Base-by-base conservation (phyloP, 2,113 vertebrate species). In the Forbesichthys papilliferus region DNA sequence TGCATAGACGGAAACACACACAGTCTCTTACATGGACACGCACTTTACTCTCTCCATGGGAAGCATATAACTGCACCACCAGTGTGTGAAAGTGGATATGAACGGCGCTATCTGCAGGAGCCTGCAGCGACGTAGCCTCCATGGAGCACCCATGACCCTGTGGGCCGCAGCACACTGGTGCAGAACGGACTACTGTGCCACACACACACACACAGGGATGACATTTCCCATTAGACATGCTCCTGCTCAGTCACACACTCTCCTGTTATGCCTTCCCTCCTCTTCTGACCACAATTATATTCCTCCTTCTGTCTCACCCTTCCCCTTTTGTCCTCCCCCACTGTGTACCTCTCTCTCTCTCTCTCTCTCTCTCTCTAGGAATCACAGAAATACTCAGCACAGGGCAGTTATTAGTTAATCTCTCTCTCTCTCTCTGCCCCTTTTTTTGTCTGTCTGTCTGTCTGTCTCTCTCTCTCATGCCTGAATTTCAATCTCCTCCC, bases 301-400 rank as follows among this genome's bases (percentile, higher is more conserved):
- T 18, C 7, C 20, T n/a, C 1, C 46, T 75, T 66, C 70, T 63
- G 63, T 68, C 56, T 60, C 65, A 69, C 69, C 66, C 68, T 75
- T 74, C 60, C 76, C 63, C 77, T 82, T 74, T 73, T 86, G 78
- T 79, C 78, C 81, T 81, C 77, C 81, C 27, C 54, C 11, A 83
- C 80, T 79, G 84, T 66, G 61, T 82, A 77, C 80, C 84, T 48
- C 48, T 86, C 76, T 74, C 83, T 75, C 71, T 74, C 82, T 80
- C 73, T 78, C 36, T 18, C 67, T 74, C 78, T 81, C 80, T 86
- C 78, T 77, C 73, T 67, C 68, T 78, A 6, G 74, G 60, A 62
- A 10, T 63, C 72, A 69, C 60, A 73, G 48, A 64, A 13, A 57
- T 36, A 76, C 64, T 68, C 71, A 78, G 71, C 66, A 60, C 54